Evolutionary conservation across 2,113 vertebrate species (phyloP).

Genomic region (Peromyscus californicus): DNA sequence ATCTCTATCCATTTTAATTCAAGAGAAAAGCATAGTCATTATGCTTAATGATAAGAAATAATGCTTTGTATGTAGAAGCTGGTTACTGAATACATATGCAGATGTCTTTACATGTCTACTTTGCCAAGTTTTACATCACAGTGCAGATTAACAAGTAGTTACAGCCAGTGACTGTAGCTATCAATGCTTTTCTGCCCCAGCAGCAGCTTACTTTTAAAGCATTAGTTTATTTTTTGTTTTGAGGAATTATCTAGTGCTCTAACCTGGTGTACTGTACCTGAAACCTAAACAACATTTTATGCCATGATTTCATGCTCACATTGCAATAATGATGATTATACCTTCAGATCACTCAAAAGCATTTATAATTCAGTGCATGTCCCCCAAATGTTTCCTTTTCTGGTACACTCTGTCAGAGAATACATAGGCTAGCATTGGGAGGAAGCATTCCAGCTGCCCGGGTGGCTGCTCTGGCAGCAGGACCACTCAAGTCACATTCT

Average conservation of each 20-base stretch:
- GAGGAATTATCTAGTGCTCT: conserved; percentile 16
- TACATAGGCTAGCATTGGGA: not conserved
- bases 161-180: conserved; percentile 59
- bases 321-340: not conserved
- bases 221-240: conserved; percentile 47
- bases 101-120: conserved; percentile 2
- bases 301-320: not conserved
- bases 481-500: not conserved
- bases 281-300: conserved; percentile 15
- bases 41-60: conserved; percentile 10
- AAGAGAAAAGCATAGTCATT: conserved; percentile 17
- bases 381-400: not conserved
- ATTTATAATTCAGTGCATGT: not conserved
- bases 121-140: conserved; percentile 56
- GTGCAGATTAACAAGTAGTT: conserved; percentile 72
- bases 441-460: not conserved
- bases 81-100: not conserved
- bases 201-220: conserved; percentile 35
- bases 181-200: conserved; percentile 77
- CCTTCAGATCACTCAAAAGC: not conserved
- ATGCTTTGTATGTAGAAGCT: not conserved
- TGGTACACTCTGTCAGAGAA: not conserved
- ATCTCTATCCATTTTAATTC: not conserved
- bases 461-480: not conserved
- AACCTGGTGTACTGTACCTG: not conserved